Evolutionary conservation across 2,888 invertebrate genomes (phyloP).

Genomic region (Euproctis similis): DNA sequence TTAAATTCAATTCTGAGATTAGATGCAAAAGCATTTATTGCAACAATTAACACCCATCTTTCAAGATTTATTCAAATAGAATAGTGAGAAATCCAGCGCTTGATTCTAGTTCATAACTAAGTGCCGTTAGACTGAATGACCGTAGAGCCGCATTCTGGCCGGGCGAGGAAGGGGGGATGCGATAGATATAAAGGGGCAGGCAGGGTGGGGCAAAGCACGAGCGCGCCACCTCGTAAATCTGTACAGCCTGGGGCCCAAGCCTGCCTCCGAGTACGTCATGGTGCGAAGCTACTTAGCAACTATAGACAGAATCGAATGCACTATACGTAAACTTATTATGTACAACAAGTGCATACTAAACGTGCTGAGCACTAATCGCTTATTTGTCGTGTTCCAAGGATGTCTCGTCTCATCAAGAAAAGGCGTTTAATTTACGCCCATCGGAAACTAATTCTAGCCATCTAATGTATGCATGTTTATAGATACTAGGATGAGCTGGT

Average conservation of each 20-base stretch:
- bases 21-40: no score
- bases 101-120: conserved; percentile 43
- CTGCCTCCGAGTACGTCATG: conserved; percentile 30
- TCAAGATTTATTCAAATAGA: conserved; percentile 38
- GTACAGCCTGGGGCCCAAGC: conserved; percentile 41
- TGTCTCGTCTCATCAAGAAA: no score
- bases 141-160: conserved; percentile 34
- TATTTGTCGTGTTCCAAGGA: no score
- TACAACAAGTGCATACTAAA: conserved; percentile 21
- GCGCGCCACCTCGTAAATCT: conserved; percentile 59
- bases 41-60: conserved; percentile 39
- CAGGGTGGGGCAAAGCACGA: conserved; percentile 43
- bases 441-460: no score
- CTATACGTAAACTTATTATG: conserved; percentile 39
- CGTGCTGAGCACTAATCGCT: conserved; percentile 30
- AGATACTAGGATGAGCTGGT: no score
- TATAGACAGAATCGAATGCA: conserved; percentile 41
- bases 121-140: conserved; percentile 52
- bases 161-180: conserved; percentile 19
- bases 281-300: conserved; percentile 39
- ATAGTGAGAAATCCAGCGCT: conserved; percentile 31
- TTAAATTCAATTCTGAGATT: no score
- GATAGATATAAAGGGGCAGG: conserved; percentile 22
- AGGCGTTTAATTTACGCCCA: no score
- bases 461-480: no score